These are phyloP conservation scores for Drosophila pseudotalamancana DNA, from an alignment of 2,888 invertebrate species.

Conservation along the genomic window DNA sequence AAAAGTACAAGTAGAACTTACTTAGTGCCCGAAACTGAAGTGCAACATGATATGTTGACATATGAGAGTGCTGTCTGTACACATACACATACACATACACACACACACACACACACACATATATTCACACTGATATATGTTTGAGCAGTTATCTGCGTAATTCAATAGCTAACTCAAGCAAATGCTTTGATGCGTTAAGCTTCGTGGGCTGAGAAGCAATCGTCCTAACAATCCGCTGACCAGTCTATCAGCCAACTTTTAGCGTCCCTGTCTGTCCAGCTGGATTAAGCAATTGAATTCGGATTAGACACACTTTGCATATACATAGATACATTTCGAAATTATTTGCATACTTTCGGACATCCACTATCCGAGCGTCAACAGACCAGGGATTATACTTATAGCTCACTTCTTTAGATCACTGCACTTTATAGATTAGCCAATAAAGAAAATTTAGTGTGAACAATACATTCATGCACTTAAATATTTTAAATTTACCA, in stretches of 20 bases:
- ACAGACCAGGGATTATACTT: slow-evolving; percentile 32
- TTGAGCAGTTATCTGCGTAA: slow-evolving; percentile 30
- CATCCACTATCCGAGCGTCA: slow-evolving; percentile 21
- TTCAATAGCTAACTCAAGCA: slow-evolving; percentile 56
- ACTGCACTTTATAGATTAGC: neutral
- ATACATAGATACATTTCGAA: slow-evolving; percentile 8
- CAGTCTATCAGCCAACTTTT: slow-evolving; percentile 49
- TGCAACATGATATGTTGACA: slow-evolving; percentile 64
- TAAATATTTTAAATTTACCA: too few species aligned
- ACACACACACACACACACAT: neutral
- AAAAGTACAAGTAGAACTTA: slow-evolving; percentile 40
- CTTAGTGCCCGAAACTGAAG: slow-evolving; percentile 57
- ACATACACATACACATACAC: neutral
- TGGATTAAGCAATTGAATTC: slow-evolving; percentile 71
- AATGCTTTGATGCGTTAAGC: slow-evolving; percentile 58
- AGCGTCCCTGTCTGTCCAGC: slow-evolving; percentile 51
- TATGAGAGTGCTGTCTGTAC: slow-evolving; percentile 21
- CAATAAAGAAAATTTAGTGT: neutral
- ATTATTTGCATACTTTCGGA: slow-evolving; percentile 46
- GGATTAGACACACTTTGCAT: slow-evolving; percentile 46
- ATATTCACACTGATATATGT: neutral
- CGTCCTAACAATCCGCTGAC: neutral
- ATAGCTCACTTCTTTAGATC: neutral
- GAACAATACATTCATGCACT: neutral
- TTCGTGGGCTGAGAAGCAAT: slow-evolving; percentile 4